Percentiles rank a stretch among this genome's conserved stretches.
Conservation (phyloP, 1,140 invertebrate genomes). For the Rhagoletis pomonella region DNA sequence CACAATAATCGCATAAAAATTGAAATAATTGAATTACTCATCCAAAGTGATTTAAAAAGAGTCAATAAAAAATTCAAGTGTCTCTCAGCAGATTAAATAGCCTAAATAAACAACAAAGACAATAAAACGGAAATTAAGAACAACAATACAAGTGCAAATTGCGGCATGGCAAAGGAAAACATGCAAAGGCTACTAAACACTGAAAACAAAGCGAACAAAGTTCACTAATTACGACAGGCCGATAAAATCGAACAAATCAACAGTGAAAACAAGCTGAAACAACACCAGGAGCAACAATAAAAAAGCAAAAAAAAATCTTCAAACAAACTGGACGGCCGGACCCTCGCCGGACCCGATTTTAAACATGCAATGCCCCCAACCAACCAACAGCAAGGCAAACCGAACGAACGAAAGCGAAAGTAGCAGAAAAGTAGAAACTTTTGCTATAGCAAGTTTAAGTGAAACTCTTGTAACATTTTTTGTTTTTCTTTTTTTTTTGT, state of each 20-base stretch:
- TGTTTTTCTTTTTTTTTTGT: not conserved
- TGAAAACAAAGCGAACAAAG: not conserved
- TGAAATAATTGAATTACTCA: not conserved
- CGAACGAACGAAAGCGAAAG: not conserved
- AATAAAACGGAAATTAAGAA: not conserved
- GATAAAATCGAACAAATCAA: conserved; percentile 48
- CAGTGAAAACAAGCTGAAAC: not conserved
- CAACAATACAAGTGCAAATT: not conserved
- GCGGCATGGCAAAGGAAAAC: not conserved
- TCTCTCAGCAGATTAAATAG: conserved; percentile 7
- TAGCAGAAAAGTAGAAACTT: not conserved
- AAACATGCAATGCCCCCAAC: not conserved
- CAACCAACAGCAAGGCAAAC: not conserved
- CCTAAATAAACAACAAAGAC: conserved; percentile 4
- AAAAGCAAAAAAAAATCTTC: not conserved
- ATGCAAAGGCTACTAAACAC: not conserved
- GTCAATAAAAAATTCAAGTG: conserved; percentile 24
- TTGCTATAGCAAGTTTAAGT: not conserved
- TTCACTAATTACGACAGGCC: conserved; percentile 17
- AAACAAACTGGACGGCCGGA: conserved; percentile 5
- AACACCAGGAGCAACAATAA: not conserved
- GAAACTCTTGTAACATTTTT: conserved; percentile 13
- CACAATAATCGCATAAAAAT: conserved; percentile 19
- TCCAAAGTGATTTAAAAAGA: not conserved
- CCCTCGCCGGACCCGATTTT: not conserved